phyloP scores from a whole-genome alignment of 2,113 vertebrate species.

The Fregetta grallaria region DNA sequence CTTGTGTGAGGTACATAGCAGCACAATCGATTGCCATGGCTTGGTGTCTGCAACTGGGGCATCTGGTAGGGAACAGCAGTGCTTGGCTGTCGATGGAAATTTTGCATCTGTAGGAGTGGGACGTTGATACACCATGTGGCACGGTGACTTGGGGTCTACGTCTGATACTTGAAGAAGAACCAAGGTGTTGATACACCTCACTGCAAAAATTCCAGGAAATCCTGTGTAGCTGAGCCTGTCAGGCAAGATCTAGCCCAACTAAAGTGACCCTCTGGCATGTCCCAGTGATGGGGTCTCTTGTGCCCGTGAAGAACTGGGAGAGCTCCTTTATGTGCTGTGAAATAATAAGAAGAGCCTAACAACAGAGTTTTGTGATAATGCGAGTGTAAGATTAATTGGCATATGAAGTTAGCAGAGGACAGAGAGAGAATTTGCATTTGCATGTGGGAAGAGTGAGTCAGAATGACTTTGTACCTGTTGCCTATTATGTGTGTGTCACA shows the following conservation, averaged over 20 bases:
- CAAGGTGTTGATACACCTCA: neutral
- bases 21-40: accelerated
- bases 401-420: neutral
- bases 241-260: neutral
- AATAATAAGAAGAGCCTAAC: neutral
- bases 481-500: neutral
- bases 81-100: neutral
- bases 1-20: neutral
- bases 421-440: neutral
- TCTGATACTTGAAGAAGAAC: neutral
- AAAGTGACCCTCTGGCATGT: neutral
- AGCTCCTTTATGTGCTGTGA: neutral
- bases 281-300: neutral
- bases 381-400: neutral
- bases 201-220: neutral
- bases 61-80: neutral
- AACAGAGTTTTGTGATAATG: neutral
- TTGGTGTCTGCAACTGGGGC: neutral
- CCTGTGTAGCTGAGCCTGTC: neutral
- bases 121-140: accelerated
- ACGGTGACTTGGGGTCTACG: accelerated
- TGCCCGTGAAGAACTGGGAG: neutral
- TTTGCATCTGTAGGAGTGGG: neutral
- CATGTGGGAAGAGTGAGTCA: slow-evolving; percentile 19
- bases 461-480: slow-evolving; percentile 12